Percentiles rank a stretch among this genome's conserved stretches.
Evolutionary conservation across 2,888 invertebrate species (phyloP).

Genomic region (Zonitis immaculata): DNA sequence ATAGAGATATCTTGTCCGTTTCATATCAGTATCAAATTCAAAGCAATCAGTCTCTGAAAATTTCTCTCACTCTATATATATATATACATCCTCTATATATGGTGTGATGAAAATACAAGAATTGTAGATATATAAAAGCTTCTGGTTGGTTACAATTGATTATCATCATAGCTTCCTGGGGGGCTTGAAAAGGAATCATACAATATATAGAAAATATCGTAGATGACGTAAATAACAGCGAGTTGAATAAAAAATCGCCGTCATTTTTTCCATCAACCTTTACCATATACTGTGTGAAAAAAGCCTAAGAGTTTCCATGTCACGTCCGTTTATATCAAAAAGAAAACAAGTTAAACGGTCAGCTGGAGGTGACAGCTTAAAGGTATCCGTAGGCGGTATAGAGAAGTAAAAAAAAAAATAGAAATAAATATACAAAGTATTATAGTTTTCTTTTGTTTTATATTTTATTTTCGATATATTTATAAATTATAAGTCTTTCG

Average conservation of each 20-base stretch:
- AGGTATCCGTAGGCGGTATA: background rate
- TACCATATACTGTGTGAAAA: conserved; percentile 11
- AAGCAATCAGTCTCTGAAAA: background rate
- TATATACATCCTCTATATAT: background rate
- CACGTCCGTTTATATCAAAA: conserved; percentile 32
- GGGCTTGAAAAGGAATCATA: conserved; percentile 8
- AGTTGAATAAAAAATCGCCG: conserved; percentile 34
- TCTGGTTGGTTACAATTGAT: background rate
- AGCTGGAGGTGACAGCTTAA: conserved; percentile 37
- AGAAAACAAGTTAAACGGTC: conserved; percentile 39
- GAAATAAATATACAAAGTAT: too few relatives aligned
- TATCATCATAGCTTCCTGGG: background rate
- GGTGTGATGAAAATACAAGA: background rate
- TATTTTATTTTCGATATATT: background rate
- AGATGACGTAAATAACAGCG: conserved; percentile 30
- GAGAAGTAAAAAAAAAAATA: too few relatives aligned
- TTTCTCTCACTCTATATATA: background rate
- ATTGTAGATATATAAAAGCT: background rate
- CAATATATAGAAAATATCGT: conserved; percentile 22
- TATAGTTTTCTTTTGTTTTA: background rate
- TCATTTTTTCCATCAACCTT: conserved; percentile 32
- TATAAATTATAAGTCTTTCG: background rate
- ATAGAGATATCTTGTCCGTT: background rate
- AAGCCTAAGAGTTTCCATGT: conserved; percentile 32
- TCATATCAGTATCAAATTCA: background rate